Base-by-base conservation (phyloP, 2,797 vertebrate genomes). In the Heliangelus exortis region DNA sequence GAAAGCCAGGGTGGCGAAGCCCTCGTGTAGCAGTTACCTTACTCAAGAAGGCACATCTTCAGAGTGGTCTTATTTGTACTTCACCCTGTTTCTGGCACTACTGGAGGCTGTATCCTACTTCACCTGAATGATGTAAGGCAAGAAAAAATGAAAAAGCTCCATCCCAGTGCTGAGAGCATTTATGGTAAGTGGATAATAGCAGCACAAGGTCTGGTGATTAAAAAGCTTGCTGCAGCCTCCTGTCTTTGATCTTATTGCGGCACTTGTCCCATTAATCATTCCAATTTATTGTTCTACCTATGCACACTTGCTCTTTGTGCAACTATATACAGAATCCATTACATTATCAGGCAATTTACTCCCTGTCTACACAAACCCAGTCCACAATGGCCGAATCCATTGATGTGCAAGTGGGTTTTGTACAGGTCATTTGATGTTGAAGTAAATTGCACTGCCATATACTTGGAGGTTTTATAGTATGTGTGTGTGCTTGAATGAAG, bases 281-380 rank as follows among this genome's bases (percentile, higher is more conserved):
- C 59, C 63, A 66, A 68, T 91, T 92, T 95, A 89, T 87, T 94
- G 71, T 61, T 50, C 89, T 94, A 96, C 85, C 78, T 78, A 65
- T 93, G 84, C 90, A 92, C 73, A 92, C 86, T 93, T 87, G 84
- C 62, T 92, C 84, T 81, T 77, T 76, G 90, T 58, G 71, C 22
- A 68, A 61, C 58, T 82, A 23, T 89, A 83, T 84, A 80, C 58
- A 88, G 92, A 82, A 66, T 90, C 39, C 28, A 58, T 95, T 96
- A 85, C 84, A 82, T 92, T 96, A 93, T 91, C 90, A 63, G 79
- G 74, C 81, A 73, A 93, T 93, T 94, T 91, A 94, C 83, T 48
- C 89, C 55, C 63, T 58, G 67, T 76, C 87, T 73, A 20, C 92
- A 79, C 67, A 86, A 91, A 94, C 45, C 54, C 48, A 61, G 29